These are phyloP conservation scores for Galerucella nymphaeae DNA, from an alignment of 2,888 invertebrate genomes.

Conservation along the genomic window DNA sequence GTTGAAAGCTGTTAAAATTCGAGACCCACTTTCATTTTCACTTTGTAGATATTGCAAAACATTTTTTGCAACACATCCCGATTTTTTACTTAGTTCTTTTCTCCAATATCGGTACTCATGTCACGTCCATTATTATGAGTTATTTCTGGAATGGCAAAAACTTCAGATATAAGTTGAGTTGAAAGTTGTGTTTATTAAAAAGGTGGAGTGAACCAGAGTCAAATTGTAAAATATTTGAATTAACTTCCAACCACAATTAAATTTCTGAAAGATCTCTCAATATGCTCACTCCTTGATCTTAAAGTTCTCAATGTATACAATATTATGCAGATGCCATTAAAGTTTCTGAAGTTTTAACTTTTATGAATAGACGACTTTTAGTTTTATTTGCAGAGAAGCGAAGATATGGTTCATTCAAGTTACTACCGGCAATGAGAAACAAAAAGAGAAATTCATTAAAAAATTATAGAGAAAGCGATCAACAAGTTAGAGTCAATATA, in stretches of 20 bases:
- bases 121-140: constrained; percentile 38
- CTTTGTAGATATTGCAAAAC: constrained; percentile 29
- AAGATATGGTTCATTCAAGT: neutral
- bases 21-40: constrained; percentile 34
- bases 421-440: neutral
- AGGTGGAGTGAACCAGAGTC: neutral
- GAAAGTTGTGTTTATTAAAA: constrained; percentile 10
- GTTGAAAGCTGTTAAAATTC: constrained; percentile 14
- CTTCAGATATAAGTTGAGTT: neutral
- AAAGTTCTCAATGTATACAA: constrained; percentile 1
- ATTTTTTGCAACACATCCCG: constrained; percentile 11
- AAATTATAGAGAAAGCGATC: too few relatives aligned
- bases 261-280: neutral
- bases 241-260: constrained; percentile 4
- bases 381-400: neutral
- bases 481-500: too few relatives aligned
- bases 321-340: neutral
- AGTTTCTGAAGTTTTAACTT: neutral
- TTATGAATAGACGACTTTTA: neutral
- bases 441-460: neutral
- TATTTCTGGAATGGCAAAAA: constrained; percentile 17
- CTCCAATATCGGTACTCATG: constrained; percentile 26
- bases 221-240: neutral
- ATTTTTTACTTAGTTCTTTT: constrained; percentile 24
- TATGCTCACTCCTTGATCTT: neutral